These are phyloP conservation scores for Dastarcus helophoroides DNA, from an alignment of 2,888 invertebrate genomes.

Conservation along the genomic window DNA sequence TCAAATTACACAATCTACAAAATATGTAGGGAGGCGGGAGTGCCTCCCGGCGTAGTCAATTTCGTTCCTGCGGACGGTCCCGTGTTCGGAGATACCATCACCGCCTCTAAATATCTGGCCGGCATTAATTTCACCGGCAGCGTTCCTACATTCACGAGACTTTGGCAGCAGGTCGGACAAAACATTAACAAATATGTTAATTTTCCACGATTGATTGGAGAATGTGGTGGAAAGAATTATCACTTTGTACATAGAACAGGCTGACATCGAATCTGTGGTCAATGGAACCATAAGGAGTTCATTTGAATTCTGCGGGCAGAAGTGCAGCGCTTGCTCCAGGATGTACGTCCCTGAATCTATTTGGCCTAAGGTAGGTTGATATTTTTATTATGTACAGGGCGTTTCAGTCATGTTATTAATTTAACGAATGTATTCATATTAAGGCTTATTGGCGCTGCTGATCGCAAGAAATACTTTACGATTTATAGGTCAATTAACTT, in stretches of 20 bases:
- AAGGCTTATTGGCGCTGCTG: no score
- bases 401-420: no score
- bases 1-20: constrained; percentile 93
- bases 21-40: constrained; percentile 88
- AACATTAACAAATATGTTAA: constrained; percentile 76
- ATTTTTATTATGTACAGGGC: no score
- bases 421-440: no score
- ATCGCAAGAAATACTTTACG: no score
- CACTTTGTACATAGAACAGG: constrained; percentile 92
- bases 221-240: constrained; percentile 99
- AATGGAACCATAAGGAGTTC: constrained; percentile 78
- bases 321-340: constrained; percentile 97
- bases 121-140: constrained; percentile 98
- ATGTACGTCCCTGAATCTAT: constrained; percentile 89
- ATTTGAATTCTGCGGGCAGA: constrained; percentile 96
- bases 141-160: constrained; percentile 83
- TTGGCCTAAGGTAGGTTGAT: constrained; percentile 53
- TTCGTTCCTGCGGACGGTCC: constrained; percentile 96
- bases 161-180: constrained; percentile 88
- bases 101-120: constrained; percentile 71
- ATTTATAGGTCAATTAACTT: no score
- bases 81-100: constrained; percentile 84
- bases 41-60: constrained; percentile 94
- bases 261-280: constrained; percentile 72
- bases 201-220: constrained; percentile 89